A percentile compares a stretch with the other conserved stretches of the same genome.
phyloP scores from a whole-genome alignment of 2,888 invertebrate species.

The Panopea generosa region DNA sequence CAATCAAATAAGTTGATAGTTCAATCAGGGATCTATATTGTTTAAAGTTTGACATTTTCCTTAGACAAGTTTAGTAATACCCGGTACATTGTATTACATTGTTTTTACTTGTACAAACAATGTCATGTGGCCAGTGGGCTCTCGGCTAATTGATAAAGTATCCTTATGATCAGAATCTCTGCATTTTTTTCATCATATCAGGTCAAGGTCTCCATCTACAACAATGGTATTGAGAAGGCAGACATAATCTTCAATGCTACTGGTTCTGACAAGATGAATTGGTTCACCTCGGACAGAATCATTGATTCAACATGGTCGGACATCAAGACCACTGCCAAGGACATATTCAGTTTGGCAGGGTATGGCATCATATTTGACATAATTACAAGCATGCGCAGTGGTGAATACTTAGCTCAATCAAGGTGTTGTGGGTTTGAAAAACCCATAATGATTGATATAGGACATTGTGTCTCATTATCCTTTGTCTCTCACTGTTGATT shows the following conservation, averaged over 20 bases:
- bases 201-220: slow-evolving; percentile 73
- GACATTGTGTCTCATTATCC: too few relatives aligned
- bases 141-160: too few relatives aligned
- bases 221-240: slow-evolving; percentile 71
- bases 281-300: slow-evolving; percentile 71
- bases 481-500: too few relatives aligned
- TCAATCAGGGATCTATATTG: too few relatives aligned
- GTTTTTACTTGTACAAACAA: too few relatives aligned
- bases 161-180: background rate
- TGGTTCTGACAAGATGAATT: slow-evolving; percentile 67
- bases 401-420: too few relatives aligned
- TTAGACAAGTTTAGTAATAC: too few relatives aligned
- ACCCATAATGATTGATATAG: too few relatives aligned
- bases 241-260: slow-evolving; percentile 70
- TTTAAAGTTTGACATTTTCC: too few relatives aligned
- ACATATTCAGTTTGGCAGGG: slow-evolving; percentile 66
- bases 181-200: slow-evolving; percentile 23
- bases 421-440: too few relatives aligned
- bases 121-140: background rate
- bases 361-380: slow-evolving; percentile 24
- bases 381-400: background rate
- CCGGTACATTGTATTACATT: too few relatives aligned
- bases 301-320: slow-evolving; percentile 69
- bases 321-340: slow-evolving; percentile 56
- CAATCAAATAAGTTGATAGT: too few relatives aligned